Conservation (phyloP, 2,797 vertebrate species). For the Schizothorax lantsangensis region DNA sequence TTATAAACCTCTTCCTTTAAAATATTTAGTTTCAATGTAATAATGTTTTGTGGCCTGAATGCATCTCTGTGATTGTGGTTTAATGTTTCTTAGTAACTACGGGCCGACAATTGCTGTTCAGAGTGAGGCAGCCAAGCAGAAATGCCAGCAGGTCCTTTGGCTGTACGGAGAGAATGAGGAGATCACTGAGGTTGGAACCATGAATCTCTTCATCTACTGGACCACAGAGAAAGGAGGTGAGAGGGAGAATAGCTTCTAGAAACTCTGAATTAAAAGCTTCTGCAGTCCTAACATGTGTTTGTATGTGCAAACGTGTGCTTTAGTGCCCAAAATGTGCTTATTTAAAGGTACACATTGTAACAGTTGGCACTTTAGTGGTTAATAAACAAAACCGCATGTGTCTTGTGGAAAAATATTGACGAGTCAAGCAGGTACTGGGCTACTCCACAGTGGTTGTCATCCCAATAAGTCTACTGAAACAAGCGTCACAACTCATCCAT, state of each 20-base stretch:
- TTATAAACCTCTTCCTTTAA: neutral
- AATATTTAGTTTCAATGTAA: neutral
- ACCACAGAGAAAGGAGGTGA: constrained; percentile 84
- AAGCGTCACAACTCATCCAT: too few species aligned
- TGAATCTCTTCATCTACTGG: constrained; percentile 95
- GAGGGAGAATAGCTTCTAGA: constrained; percentile 69
- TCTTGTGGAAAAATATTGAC: neutral
- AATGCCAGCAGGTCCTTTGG: constrained; percentile 93
- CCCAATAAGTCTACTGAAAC: too few species aligned
- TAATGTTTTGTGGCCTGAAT: neutral
- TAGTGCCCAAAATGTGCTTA: neutral
- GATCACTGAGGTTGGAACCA: constrained; percentile 92
- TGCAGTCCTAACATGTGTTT: neutral
- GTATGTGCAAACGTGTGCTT: neutral
- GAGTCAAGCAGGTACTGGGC: neutral
- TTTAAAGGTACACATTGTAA: neutral
- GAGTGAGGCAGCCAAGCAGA: constrained; percentile 76
- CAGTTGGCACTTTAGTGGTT: neutral
- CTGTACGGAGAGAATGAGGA: constrained; percentile 84
- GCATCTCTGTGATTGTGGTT: neutral
- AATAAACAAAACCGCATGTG: neutral
- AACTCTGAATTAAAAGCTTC: neutral
- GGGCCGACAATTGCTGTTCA: constrained; percentile 89
- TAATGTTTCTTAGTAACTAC: constrained; percentile 81
- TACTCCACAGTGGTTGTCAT: neutral